Conservation (phyloP, 2,113 vertebrate genomes). For the Nibea albiflora region DNA sequence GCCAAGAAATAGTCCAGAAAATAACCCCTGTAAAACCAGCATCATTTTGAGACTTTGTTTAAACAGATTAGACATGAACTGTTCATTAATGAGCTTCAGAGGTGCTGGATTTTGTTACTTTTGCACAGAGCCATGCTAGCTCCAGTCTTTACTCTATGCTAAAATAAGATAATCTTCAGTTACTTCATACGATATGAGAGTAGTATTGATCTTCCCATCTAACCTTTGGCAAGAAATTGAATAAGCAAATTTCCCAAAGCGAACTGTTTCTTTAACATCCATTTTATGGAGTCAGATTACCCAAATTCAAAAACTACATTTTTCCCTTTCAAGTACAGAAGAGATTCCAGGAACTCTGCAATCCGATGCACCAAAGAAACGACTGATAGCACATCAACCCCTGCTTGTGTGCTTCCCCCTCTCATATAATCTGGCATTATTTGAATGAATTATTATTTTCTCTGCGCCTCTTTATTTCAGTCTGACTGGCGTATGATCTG, state of each 20-base stretch:
- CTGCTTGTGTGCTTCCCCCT: background rate
- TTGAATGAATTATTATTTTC: slow-evolving; percentile 1
- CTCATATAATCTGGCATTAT: slow-evolving; percentile 12
- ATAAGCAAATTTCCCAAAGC: background rate
- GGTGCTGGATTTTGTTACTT: background rate
- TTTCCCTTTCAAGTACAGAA: too few relatives aligned
- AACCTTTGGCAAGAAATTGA: background rate
- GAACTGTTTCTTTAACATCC: background rate
- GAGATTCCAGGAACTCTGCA: background rate
- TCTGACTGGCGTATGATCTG: slow-evolving; percentile 51
- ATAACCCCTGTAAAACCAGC: background rate
- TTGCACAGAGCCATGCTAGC: too few relatives aligned
- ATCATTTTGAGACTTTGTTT: background rate
- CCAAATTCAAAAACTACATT: background rate
- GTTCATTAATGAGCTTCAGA: background rate
- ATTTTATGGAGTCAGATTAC: background rate
- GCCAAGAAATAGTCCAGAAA: too few relatives aligned
- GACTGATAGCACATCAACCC: background rate
- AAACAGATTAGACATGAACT: background rate
- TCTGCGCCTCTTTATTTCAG: slow-evolving; percentile 12
- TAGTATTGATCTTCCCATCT: background rate
- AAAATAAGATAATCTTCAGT: background rate
- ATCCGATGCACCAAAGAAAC: background rate
- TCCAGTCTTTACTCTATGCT: too few relatives aligned
- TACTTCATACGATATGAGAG: background rate